phyloP scores from a whole-genome alignment of 2,797 vertebrate species.

The Novumbra hubbsi region DNA sequence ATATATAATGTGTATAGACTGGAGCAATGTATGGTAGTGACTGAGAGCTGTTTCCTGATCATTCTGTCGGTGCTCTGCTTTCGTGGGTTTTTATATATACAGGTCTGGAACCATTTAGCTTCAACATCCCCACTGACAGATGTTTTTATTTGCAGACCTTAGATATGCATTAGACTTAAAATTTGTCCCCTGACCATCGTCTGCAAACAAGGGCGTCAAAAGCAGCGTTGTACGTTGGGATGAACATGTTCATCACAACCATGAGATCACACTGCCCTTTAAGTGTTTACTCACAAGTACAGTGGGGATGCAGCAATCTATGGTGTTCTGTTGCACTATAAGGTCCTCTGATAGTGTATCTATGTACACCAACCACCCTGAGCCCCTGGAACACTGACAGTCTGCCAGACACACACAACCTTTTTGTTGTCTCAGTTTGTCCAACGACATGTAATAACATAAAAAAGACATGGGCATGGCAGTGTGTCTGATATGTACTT shows the following conservation, averaged over 20 bases:
- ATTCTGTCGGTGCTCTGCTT: neutral
- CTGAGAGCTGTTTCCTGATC: neutral
- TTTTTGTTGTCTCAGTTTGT: slow-evolving; percentile 36
- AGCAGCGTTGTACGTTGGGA: neutral
- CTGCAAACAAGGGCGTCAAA: slow-evolving; percentile 19
- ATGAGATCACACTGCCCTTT: slow-evolving; percentile 10
- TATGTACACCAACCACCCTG: slow-evolving; percentile 12
- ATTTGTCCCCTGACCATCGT: neutral
- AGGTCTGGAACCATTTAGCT: slow-evolving; percentile 47
- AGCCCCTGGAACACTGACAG: slow-evolving; percentile 18
- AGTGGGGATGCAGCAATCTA: slow-evolving; percentile 17
- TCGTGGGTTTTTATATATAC: slow-evolving; percentile 40
- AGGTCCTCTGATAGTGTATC: slow-evolving; percentile 27
- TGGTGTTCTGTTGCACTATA: slow-evolving; percentile 18
- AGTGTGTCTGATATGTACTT: slow-evolving; percentile 19
- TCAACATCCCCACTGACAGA: slow-evolving; percentile 14
- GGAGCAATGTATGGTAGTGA: neutral
- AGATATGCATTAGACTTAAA: slow-evolving; percentile 35
- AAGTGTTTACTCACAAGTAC: slow-evolving; percentile 3
- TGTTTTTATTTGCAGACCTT: slow-evolving; percentile 12
- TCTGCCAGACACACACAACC: slow-evolving; percentile 25
- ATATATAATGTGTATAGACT: neutral
- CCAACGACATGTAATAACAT: slow-evolving; percentile 15
- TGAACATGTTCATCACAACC: neutral
- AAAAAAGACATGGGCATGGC: slow-evolving; percentile 21